Evolutionary conservation across 1,140 invertebrate species (phyloP).

Genomic region (Scaptomyza pallida): DNA sequence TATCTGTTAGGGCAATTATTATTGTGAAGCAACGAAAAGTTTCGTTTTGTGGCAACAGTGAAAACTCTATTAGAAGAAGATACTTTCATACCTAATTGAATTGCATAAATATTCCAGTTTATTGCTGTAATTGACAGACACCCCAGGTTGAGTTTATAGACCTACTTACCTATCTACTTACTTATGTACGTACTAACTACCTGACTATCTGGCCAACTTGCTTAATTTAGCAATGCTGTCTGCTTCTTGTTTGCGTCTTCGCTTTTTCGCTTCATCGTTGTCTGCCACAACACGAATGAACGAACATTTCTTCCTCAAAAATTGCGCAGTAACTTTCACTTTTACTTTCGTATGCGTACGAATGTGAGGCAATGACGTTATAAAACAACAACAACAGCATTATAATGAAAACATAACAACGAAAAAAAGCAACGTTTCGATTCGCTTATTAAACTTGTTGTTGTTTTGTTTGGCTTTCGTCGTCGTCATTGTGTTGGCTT

Average conservation of each 20-base stretch:
- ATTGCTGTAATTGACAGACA: constrained; percentile 37
- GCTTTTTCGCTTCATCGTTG: constrained; percentile 2
- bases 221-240: constrained; percentile 15
- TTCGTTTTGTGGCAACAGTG: not conserved
- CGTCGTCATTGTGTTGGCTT: constrained; percentile 44
- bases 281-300: constrained; percentile 59
- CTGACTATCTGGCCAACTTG: constrained; percentile 44
- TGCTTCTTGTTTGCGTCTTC: not conserved
- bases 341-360: constrained; percentile 68
- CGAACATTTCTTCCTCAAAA: constrained; percentile 61
- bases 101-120: not conserved
- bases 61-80: not conserved
- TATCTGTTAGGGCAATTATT: constrained; percentile 59
- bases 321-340: constrained; percentile 71
- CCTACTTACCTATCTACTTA: constrained; percentile 43
- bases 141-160: constrained; percentile 34
- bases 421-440: constrained; percentile 20
- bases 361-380: constrained; percentile 37
- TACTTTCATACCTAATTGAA: not conserved
- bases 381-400: constrained; percentile 17
- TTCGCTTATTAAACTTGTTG: constrained; percentile 32
- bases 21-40: not conserved
- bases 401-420: not conserved
- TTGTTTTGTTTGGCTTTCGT: constrained; percentile 28
- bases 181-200: not conserved